Evolutionary conservation across 2,113 vertebrate species (phyloP).

Genomic region (Vicugna pacos): DNA sequence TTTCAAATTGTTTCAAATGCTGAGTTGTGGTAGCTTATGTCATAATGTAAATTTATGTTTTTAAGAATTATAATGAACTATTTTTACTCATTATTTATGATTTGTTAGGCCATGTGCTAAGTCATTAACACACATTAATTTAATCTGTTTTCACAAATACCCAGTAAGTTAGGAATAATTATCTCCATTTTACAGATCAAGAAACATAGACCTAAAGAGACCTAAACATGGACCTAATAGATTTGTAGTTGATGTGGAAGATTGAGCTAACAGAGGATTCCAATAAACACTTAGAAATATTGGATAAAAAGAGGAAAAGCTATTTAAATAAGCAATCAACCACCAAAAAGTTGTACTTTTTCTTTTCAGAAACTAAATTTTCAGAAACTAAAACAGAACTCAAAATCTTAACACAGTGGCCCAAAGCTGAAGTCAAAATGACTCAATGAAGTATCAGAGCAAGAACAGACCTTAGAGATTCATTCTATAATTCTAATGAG

Average conservation of each 20-base stretch:
- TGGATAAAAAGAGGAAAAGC: not conserved
- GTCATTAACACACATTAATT: not conserved
- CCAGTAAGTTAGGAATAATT: not conserved
- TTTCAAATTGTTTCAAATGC: constrained; percentile 21
- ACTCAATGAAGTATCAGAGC: not conserved
- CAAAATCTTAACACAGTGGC: not conserved
- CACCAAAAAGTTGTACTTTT: not conserved
- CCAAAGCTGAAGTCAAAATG: not conserved
- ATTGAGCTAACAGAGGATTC: not conserved
- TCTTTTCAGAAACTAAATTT: not conserved
- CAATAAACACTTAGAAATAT: not conserved
- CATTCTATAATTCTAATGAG: not conserved
- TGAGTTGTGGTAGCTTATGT: not conserved
- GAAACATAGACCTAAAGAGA: not conserved
- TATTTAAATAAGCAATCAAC: not conserved
- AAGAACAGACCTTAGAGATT: not conserved
- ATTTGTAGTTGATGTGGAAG: not conserved
- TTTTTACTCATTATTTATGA: constrained; percentile 27
- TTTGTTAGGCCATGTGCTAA: constrained; percentile 1
- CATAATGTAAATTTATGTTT: constrained; percentile 2
- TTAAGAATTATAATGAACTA: not conserved
- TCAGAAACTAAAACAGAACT: not conserved
- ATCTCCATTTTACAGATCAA: not conserved
- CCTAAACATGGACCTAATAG: not conserved
- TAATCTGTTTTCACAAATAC: constrained; percentile 34